Evolutionary conservation across 2,797 vertebrate genomes (phyloP), one percentile per base, ranked within the genome.

Genomic region (Acrossocheilus fasciatus): DNA sequence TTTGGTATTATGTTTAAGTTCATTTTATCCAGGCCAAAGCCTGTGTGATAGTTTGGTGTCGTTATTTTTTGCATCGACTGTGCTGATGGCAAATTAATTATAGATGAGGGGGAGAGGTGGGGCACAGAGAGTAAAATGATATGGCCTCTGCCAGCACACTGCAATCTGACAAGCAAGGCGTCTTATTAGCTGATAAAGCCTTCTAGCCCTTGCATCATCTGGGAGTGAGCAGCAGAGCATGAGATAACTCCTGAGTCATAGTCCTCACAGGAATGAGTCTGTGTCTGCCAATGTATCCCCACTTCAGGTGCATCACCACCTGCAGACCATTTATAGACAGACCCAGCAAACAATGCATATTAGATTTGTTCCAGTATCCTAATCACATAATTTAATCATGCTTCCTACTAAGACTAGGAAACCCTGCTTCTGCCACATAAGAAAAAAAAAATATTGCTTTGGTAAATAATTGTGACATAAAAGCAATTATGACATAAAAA

Each of bases 161-260:
- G 90, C 82, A 47, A 84, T 86, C 87, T 88, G 92, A 91, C 90
- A 90, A 88, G 88, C 85, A 87, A 89, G n/a, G 91, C 59, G 86
- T 86, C 91, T 89, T 88, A 87, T 83, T 88, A 34, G 18, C 90
- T 92, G 90, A 92, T 88, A 80, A 89, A 83, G 84, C 88, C 89
- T 66, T 88, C 90, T 91, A 91, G 82, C 78, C 88, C 84, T 84
- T 86, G 83, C 41, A 87, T 92, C 81, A 83, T 89, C 85, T 87
- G 86, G 88, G 87, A 43, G 0, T 41, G 45, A 10, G 81, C 79
- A 75, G 89, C 78, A 87, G 62, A 86, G 80, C 76, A 82, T 20
- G 69, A 89, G 84, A 26, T 89, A 82, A 92, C 77, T 89, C 89
- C 54, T 64, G 70, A 83, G 54, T 82, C 66, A 72, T 72, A 14